phyloP scores from a whole-genome alignment of 1,140 invertebrate genomes.

The Euschistus heros region DNA sequence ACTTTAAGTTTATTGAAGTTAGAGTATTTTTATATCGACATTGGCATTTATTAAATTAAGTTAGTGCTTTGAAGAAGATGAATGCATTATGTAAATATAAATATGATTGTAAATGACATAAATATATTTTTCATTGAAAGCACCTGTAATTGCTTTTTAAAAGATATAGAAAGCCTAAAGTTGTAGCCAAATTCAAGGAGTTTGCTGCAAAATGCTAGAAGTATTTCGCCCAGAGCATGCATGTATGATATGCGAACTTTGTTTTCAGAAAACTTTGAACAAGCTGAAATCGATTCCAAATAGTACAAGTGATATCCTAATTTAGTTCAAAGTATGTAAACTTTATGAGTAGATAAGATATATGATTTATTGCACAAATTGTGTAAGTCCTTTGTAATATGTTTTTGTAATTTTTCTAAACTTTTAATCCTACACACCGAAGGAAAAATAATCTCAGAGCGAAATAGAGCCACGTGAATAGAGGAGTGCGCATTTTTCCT shows the following conservation, averaged over 20 bases:
- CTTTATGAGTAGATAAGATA: background rate
- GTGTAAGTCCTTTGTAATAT: background rate
- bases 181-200: slow-evolving; percentile 32
- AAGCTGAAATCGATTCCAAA: background rate
- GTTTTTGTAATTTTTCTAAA: background rate
- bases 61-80: no score
- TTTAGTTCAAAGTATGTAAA: background rate
- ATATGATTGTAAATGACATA: background rate
- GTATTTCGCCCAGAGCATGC: background rate
- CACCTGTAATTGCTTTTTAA: background rate
- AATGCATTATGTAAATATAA: no score
- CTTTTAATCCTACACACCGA: background rate
- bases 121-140: background rate
- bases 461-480: no score
- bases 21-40: no score
- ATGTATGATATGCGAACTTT: background rate
- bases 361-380: background rate
- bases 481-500: no score
- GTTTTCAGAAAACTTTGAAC: background rate
- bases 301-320: background rate
- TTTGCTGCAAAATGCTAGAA: background rate
- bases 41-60: no score
- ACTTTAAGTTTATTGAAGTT: no score
- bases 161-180: slow-evolving; percentile 29
- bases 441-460: no score